Conservation (phyloP, 2,888 invertebrate genomes). For the Chorisops tibialis region DNA sequence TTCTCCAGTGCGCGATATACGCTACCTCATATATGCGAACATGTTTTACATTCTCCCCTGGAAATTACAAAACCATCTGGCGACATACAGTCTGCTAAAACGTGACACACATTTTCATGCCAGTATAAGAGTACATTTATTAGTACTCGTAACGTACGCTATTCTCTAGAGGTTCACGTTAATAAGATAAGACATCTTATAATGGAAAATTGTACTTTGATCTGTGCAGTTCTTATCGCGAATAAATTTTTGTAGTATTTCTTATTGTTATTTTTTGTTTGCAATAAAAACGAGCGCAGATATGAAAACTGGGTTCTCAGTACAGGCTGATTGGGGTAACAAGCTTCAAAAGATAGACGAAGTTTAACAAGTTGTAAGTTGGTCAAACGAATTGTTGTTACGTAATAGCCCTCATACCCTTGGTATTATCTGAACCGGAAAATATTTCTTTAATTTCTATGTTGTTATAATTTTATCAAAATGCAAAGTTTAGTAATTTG, state of each 20-base stretch:
- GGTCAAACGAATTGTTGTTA: no score
- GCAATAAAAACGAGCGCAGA: no score
- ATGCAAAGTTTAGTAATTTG: neutral
- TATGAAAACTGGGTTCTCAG: no score
- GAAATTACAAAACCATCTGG: slow-evolving; percentile 17
- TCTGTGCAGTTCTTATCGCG: neutral
- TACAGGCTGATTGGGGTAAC: no score
- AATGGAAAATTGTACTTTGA: neutral
- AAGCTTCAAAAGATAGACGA: no score
- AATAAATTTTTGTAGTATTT: no score
- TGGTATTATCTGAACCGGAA: slow-evolving; percentile 2
- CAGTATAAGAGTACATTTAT: neutral
- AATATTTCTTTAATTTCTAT: neutral
- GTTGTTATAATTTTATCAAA: neutral
- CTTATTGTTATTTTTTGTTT: no score
- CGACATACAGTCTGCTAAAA: slow-evolving; percentile 19
- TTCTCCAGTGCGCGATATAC: neutral
- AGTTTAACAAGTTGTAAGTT: no score
- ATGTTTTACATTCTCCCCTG: slow-evolving; percentile 2
- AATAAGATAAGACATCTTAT: slow-evolving; percentile 5
- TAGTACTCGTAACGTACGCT: neutral
- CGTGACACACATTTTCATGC: neutral
- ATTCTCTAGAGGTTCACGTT: neutral
- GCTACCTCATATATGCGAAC: neutral
- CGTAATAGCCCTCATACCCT: neutral